phyloP scores from a whole-genome alignment of 2,797 vertebrate species.

The Chanos chanos region DNA sequence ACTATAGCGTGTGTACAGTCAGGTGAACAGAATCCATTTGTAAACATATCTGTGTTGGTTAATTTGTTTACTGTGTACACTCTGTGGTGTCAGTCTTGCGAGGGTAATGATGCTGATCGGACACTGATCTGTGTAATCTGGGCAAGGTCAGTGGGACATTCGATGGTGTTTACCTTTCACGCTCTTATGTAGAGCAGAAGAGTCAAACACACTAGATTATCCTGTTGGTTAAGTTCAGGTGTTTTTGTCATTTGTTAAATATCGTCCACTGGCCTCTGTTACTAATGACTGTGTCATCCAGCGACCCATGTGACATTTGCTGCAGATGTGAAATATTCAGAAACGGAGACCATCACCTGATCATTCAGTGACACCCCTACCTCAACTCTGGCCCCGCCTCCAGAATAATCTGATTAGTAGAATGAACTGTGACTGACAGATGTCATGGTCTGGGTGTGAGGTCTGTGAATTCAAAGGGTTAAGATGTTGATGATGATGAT shows the following conservation, averaged over 20 bases:
- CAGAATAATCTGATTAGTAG: not conserved
- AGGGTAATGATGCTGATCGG: not conserved
- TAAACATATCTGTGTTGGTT: too few species aligned
- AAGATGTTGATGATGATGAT: not conserved
- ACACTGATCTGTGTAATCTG: too few species aligned
- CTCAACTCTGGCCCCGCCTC: not conserved
- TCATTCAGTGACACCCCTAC: not conserved
- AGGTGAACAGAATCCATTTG: too few species aligned
- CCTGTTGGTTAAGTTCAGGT: conserved; percentile 67
- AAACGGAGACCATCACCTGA: conserved; percentile 26
- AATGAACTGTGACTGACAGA: not conserved
- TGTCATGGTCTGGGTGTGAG: not conserved
- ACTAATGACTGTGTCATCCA: conserved; percentile 35
- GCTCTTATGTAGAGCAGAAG: conserved; percentile 64
- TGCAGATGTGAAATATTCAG: conserved; percentile 41
- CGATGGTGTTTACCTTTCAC: conserved; percentile 44
- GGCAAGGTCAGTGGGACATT: conserved; percentile 46
- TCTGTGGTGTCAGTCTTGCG: conserved; percentile 17
- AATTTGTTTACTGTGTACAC: too few species aligned
- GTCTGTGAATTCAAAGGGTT: conserved; percentile 1
- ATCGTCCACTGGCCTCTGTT: conserved; percentile 35
- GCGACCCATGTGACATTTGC: conserved; percentile 28
- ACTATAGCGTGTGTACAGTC: too few species aligned
- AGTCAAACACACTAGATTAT: conserved; percentile 64
- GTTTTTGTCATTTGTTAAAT: conserved; percentile 52